Evolutionary conservation across 2,797 vertebrate species (phyloP).

Genomic region (Tapirus indicus): DNA sequence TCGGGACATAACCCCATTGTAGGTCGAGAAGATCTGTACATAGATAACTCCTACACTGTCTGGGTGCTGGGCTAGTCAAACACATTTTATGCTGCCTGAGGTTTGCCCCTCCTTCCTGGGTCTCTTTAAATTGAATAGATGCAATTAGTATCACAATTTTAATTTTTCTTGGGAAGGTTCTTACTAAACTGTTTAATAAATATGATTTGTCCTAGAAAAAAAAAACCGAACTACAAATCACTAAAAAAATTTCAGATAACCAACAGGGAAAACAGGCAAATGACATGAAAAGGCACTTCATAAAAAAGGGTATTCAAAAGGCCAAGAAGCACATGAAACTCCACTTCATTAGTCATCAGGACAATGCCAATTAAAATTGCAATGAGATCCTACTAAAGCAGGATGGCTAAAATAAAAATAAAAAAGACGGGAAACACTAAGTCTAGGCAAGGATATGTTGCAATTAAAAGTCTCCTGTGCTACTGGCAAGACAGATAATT

Average conservation of each 20-base stretch:
- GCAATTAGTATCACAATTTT: background rate
- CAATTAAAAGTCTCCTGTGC: background rate
- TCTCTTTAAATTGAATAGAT: background rate
- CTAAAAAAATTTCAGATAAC: background rate
- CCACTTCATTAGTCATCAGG: background rate
- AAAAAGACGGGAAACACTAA: background rate
- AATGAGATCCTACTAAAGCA: background rate
- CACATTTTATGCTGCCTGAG: conserved; percentile 68
- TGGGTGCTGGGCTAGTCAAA: conserved; percentile 71
- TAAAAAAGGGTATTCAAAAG: background rate
- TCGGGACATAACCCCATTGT: too few species aligned
- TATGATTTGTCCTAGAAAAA: background rate
- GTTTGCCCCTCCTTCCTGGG: background rate
- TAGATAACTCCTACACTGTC: background rate
- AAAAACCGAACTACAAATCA: background rate
- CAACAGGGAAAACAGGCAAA: background rate
- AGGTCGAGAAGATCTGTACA: background rate
- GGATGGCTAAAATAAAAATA: background rate
- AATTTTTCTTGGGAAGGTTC: conserved; percentile 17
- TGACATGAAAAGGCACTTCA: background rate
- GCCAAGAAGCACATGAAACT: background rate
- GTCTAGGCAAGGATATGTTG: background rate
- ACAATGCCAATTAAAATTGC: background rate
- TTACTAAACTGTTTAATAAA: background rate
- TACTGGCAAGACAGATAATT: background rate